Evolutionary conservation across 2,113 vertebrate species (phyloP).

Genomic region (Geococcyx californianus): DNA sequence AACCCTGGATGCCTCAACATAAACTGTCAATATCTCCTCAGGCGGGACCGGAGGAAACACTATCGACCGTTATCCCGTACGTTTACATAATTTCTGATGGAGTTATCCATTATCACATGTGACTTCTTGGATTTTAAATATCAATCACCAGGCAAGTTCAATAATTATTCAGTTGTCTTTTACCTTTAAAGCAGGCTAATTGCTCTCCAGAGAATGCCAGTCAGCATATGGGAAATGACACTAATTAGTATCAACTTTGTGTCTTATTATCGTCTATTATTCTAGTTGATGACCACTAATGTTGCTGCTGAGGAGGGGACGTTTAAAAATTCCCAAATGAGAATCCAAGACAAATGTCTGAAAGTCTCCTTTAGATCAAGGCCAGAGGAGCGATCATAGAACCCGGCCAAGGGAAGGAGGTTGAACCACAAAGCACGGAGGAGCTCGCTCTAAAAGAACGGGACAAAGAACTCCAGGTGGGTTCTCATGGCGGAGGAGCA

Average conservation of each 20-base stretch:
- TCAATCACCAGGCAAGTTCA: constrained; percentile 81
- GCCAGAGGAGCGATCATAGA: not conserved
- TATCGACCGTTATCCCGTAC: not conserved
- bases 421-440: not conserved
- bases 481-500: too few species aligned
- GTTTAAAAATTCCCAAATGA: not conserved
- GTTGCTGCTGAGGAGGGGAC: not conserved
- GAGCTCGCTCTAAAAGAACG: not conserved
- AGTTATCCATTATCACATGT: not conserved
- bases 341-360: not conserved
- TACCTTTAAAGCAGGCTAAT: constrained; percentile 85
- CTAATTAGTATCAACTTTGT: constrained; percentile 79
- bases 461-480: too few species aligned
- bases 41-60: not conserved
- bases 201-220: constrained; percentile 80
- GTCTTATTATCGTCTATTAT: constrained; percentile 26
- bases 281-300: constrained; percentile 24
- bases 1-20: not conserved
- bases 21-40: not conserved
- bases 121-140: constrained; percentile 65
- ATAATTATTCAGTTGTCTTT: constrained; percentile 76
- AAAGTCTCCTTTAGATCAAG: not conserved
- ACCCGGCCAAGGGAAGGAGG: rapidly evolving
- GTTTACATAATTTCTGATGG: not conserved
- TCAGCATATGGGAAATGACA: constrained; percentile 75